A percentile compares a stretch with the other conserved stretches of the same genome.
Evolutionary conservation across 2,888 invertebrate genomes (phyloP).

Genomic region (Caenorhabditis afra): DNA sequence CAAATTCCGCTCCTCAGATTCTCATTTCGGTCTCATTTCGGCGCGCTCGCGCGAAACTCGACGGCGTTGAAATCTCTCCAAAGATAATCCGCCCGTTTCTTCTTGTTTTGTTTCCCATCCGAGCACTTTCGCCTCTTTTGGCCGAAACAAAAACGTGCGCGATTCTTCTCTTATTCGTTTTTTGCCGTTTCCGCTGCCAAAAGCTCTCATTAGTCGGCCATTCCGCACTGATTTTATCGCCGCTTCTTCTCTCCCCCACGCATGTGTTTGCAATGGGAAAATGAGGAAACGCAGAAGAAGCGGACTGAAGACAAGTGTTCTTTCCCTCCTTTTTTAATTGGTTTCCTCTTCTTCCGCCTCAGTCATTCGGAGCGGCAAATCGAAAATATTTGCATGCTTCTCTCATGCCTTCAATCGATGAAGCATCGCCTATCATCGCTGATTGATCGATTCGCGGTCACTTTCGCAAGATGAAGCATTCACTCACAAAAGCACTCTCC

Average conservation of each 20-base stretch:
- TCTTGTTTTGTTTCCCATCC: not conserved
- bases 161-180: not conserved
- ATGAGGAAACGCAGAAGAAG: not conserved
- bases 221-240: constrained; percentile 29
- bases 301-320: not conserved
- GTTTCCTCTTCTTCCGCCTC: not conserved
- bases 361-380: not conserved
- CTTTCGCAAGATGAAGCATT: not conserved
- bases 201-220: constrained; percentile 31
- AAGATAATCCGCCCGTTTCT: not conserved
- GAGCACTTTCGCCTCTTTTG: constrained; percentile 10
- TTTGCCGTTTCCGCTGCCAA: constrained; percentile 1
- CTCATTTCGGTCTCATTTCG: constrained; percentile 16
- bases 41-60: too few species aligned
- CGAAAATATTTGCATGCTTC: not conserved
- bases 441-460: not conserved
- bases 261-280: constrained; percentile 5
- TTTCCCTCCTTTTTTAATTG: constrained; percentile 18
- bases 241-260: not conserved
- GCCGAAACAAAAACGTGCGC: constrained; percentile 14
- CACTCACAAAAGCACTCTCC: not conserved
- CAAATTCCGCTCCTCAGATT: constrained; percentile 8
- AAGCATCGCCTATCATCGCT: constrained; percentile 32
- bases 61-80: too few species aligned
- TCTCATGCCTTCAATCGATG: not conserved